A percentile compares a stretch with the other conserved stretches of the same genome.
Evolutionary conservation across 2,888 invertebrate genomes (phyloP).

Genomic region (Andrena flavipes): DNA sequence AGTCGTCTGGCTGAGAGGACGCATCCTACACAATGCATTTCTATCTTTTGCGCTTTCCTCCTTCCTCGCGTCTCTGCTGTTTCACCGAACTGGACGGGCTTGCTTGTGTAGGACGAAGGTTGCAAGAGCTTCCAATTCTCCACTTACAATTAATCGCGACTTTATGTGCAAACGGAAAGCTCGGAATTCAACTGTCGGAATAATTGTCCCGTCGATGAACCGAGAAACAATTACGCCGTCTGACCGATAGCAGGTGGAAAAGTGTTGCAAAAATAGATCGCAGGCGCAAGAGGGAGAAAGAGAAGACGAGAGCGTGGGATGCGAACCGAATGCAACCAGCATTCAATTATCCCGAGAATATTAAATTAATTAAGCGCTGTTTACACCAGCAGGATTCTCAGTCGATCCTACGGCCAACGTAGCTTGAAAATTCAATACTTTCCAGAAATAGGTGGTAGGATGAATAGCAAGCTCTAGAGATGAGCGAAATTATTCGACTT

Average conservation of each 20-base stretch:
- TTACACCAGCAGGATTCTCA: constrained; percentile 54
- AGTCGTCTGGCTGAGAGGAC: constrained; percentile 22
- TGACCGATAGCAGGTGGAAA: not conserved
- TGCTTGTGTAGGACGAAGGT: constrained; percentile 2
- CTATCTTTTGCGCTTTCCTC: not conserved
- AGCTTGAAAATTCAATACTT: not conserved
- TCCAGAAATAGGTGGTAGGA: too few relatives aligned
- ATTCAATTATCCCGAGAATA: constrained; percentile 53
- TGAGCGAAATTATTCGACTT: too few relatives aligned
- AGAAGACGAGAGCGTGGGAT: not conserved
- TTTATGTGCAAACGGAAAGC: not conserved
- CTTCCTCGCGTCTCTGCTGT: not conserved
- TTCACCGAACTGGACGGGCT: not conserved
- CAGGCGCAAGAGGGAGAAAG: not conserved
- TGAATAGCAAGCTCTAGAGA: not conserved
- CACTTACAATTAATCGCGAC: not conserved
- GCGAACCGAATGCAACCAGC: constrained; percentile 36
- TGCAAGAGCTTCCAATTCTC: not conserved
- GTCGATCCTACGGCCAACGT: constrained; percentile 7
- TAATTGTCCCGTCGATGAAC: not conserved
- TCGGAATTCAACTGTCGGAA: not conserved
- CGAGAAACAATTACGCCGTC: not conserved
- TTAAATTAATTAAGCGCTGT: constrained; percentile 56
- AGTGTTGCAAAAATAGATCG: not conserved
- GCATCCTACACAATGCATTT: constrained; percentile 27